Evolutionary conservation across 2,113 vertebrate species (phyloP), one percentile per base, ranked within the genome.

Genomic region (Malurus alboscapulatus): DNA sequence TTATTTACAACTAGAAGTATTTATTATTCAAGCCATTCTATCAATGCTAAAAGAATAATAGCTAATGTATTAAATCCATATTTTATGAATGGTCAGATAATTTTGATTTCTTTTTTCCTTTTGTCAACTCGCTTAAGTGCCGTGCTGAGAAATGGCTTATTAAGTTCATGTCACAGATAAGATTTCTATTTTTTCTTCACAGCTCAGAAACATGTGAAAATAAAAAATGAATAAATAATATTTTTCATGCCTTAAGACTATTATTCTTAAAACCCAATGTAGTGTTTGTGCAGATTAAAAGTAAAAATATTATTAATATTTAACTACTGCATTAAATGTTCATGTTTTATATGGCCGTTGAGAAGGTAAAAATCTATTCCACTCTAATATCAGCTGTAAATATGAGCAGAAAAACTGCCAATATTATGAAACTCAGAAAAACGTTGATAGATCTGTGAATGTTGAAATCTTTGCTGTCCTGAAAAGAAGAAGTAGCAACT

Each of bases 1-100:
- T 93, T 85, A 76, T 88, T 95, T 80, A 90, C 45, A 90, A 45
- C 40, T 36, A 53, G 42, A 93, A 59, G 12, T 78, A 79, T 65
- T 96, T 93, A 58, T 90, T 94, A 96, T 93, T 95, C 82, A 90
- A 90, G 16, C 48, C 25, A 36, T 88, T 85, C 53, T 78, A 78
- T 67, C 55, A 84, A 58, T 53, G 62, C 36, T 92, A 85, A 72
- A 90, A 66, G n/a, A 94, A 79, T 95, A 88, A 92, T 85, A 50
- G 45, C 9, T 68, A 76, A 88, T 53, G 11, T 85, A 69, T 67
- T 92, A 85, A 88, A 87, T 90, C 48, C 17, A 59, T 85, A 91
- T 93, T 89, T 87, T 79, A 75, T 79, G 67, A 95, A 72, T 76
- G 83, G 45, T 65, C 66, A 87, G 85, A 82, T 78, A 71, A 91